Conservation (phyloP, 2,888 invertebrate species). For the Glyphotaelius pellucidus region DNA sequence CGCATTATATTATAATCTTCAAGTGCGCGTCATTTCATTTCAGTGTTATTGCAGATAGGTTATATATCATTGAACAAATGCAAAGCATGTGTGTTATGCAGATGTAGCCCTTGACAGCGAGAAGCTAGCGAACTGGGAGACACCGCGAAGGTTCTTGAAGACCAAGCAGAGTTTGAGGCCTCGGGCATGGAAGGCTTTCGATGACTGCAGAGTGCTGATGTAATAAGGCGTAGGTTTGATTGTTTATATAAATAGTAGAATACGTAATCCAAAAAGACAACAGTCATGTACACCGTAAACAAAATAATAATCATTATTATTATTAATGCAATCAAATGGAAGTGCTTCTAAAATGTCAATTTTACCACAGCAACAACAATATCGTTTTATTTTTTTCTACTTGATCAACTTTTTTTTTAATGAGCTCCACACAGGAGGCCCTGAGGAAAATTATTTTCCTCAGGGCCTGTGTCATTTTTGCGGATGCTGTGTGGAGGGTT, state of each 20-base stretch:
- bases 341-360: too few relatives aligned
- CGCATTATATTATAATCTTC: conserved; percentile 10
- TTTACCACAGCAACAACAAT: too few relatives aligned
- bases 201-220: background rate
- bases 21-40: conserved; percentile 24
- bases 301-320: background rate
- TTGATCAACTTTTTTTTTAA: too few relatives aligned
- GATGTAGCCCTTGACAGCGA: background rate
- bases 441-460: too few relatives aligned
- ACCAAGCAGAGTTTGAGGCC: background rate
- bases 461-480: too few relatives aligned
- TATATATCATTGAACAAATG: conserved; percentile 10
- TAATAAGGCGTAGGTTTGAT: background rate
- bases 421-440: too few relatives aligned
- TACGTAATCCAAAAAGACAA: background rate
- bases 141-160: background rate
- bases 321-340: too few relatives aligned
- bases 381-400: too few relatives aligned
- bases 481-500: too few relatives aligned
- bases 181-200: background rate
- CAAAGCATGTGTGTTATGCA: background rate
- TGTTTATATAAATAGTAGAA: background rate
- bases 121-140: background rate
- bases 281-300: background rate
- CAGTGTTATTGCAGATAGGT: background rate